A percentile compares a stretch with the other conserved stretches of the same genome.
These are phyloP conservation scores for Galaxea fascicularis DNA, from an alignment of 92 coral and sea anemone species.

Conservation along the genomic window DNA sequence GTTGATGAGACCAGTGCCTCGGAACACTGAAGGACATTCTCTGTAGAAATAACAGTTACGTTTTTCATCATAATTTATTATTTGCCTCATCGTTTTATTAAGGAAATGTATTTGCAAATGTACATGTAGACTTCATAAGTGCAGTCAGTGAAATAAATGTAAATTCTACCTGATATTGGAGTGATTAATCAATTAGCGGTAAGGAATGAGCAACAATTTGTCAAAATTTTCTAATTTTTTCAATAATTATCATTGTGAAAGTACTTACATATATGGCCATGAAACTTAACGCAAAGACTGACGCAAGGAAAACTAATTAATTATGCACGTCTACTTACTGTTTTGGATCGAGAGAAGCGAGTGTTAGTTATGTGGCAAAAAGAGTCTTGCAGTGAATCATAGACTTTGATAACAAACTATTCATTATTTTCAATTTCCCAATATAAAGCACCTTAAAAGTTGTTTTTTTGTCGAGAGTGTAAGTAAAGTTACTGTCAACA, in stretches of 20 bases:
- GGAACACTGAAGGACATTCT: constrained; percentile 59
- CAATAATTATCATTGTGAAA: background rate
- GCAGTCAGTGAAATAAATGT: no score
- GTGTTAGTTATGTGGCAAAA: background rate
- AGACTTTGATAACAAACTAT: background rate
- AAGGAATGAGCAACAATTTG: background rate
- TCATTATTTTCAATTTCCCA: background rate
- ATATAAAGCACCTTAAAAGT: background rate
- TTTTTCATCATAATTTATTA: background rate
- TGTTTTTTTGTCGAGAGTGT: constrained; percentile 28
- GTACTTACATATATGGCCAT: background rate
- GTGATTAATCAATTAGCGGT: background rate
- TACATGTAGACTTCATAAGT: no score
- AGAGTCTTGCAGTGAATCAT: background rate
- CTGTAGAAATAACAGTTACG: constrained; percentile 20
- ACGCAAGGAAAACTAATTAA: constrained; percentile 4
- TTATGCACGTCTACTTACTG: constrained; percentile 30
- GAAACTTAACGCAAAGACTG: background rate
- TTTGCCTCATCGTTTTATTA: background rate
- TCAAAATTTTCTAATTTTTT: no score
- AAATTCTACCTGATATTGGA: background rate
- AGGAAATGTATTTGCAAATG: no score
- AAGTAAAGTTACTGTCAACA: constrained; percentile 4
- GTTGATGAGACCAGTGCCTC: constrained; percentile 67
- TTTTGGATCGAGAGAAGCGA: background rate